These are phyloP conservation scores for Timema podura DNA, from an alignment of 2,888 invertebrate genomes.

Conservation along the genomic window DNA sequence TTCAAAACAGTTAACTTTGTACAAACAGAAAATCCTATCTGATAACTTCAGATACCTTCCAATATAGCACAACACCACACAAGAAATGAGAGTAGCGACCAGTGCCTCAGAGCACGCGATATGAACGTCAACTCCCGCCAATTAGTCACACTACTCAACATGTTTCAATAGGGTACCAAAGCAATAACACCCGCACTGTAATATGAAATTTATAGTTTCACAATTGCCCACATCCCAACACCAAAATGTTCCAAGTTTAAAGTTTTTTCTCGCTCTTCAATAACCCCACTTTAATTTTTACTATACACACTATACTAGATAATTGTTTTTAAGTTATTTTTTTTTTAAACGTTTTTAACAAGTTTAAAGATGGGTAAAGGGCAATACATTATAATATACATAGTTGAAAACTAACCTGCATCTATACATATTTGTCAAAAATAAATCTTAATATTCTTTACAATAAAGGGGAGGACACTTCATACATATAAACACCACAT, in stretches of 20 bases:
- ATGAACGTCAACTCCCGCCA: no score
- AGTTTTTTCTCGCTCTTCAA: no score
- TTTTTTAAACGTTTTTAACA: not conserved
- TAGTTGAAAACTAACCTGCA: slow-evolving; percentile 27
- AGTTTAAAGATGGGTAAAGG: slow-evolving; percentile 26
- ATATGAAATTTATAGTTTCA: not conserved
- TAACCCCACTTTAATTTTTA: no score
- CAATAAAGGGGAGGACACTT: slow-evolving; percentile 26
- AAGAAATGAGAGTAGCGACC: slow-evolving; percentile 20
- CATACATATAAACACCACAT: no score
- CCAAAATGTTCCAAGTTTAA: not conserved
- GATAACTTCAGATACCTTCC: slow-evolving; percentile 22
- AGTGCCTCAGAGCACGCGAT: no score
- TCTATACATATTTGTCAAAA: slow-evolving; percentile 33
- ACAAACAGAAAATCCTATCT: no score
- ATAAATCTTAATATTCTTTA: slow-evolving; percentile 33
- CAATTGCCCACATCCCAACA: slow-evolving; percentile 17
- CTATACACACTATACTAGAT: no score
- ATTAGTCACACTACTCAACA: no score
- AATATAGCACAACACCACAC: slow-evolving; percentile 26
- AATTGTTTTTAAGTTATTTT: no score
- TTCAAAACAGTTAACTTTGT: no score
- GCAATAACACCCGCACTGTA: slow-evolving; percentile 5
- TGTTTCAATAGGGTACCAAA: not conserved
- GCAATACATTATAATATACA: slow-evolving; percentile 24